These are phyloP conservation scores for Eulemur macaco DNA, from an alignment of 2,113 vertebrate genomes.

Conservation along the genomic window DNA sequence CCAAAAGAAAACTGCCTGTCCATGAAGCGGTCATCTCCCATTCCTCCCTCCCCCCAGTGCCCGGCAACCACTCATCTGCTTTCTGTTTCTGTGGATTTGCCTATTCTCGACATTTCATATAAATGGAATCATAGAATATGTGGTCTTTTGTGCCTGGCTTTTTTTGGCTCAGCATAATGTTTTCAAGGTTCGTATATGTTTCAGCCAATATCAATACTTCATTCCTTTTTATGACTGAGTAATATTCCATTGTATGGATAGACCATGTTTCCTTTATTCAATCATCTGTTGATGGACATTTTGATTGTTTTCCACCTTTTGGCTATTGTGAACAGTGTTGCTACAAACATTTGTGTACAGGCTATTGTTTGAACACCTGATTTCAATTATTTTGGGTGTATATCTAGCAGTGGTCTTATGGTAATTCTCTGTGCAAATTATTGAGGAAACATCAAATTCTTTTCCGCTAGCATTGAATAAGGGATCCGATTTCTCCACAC, in stretches of 20 bases:
- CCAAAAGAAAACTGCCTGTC: not conserved
- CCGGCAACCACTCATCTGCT: not conserved
- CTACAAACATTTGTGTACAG: not conserved
- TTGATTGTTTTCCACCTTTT: not conserved
- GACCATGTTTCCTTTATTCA: not conserved
- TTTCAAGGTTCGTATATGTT: not conserved
- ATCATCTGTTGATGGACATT: not conserved
- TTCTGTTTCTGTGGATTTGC: not conserved
- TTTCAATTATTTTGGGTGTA: not conserved
- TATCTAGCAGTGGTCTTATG: not conserved
- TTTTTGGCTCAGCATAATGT: not conserved
- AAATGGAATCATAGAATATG: not conserved
- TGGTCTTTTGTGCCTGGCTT: not conserved
- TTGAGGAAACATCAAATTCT: not conserved
- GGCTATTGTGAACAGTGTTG: not conserved
- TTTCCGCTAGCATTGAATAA: not conserved
- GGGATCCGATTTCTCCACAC: not conserved
- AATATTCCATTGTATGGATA: not conserved
- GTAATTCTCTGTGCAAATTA: not conserved
- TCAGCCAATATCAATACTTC: not conserved
- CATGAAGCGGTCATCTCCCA: not conserved
- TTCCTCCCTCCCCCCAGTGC: no score
- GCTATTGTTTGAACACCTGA: not conserved
- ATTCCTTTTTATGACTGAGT: not conserved
- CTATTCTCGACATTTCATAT: not conserved